These are phyloP conservation scores for Dendrolimus pini DNA, from an alignment of 2,888 invertebrate genomes.

Conservation along the genomic window DNA sequence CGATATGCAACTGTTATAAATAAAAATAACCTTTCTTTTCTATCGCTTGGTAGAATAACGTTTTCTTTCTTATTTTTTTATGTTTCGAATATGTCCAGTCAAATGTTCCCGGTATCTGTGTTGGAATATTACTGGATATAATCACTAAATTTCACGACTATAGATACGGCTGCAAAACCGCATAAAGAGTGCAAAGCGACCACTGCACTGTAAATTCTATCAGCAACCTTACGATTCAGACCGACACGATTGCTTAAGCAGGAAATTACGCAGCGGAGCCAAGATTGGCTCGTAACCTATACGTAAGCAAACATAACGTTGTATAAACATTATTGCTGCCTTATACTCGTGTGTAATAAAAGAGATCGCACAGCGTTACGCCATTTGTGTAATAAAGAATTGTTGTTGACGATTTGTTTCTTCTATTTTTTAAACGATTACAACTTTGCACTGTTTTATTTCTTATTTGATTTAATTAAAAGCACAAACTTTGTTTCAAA, in stretches of 20 bases:
- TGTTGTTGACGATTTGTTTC: background rate
- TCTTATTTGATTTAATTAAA: background rate
- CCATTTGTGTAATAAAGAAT: background rate
- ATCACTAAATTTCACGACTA: too few relatives aligned
- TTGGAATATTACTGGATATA: too few relatives aligned
- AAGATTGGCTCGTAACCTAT: slow-evolving; percentile 30
- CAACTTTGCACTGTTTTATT: background rate
- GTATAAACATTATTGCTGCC: background rate
- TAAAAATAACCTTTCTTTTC: too few relatives aligned
- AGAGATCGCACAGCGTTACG: slow-evolving; percentile 2
- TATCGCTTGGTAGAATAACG: too few relatives aligned
- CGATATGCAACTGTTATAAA: too few relatives aligned
- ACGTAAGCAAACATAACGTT: background rate
- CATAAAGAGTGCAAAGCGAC: too few relatives aligned
- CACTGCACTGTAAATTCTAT: background rate
- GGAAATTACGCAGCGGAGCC: slow-evolving; percentile 14
- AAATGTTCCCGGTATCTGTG: too few relatives aligned
- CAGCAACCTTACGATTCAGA: background rate
- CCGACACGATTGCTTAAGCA: background rate
- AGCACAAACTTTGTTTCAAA: background rate
- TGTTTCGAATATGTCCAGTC: too few relatives aligned
- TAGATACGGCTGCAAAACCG: too few relatives aligned
- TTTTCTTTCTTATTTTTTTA: too few relatives aligned
- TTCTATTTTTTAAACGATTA: background rate
- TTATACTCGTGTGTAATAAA: background rate